These are phyloP conservation scores for Spodoptera exigua DNA, from an alignment of 2,888 invertebrate genomes.

Conservation along the genomic window DNA sequence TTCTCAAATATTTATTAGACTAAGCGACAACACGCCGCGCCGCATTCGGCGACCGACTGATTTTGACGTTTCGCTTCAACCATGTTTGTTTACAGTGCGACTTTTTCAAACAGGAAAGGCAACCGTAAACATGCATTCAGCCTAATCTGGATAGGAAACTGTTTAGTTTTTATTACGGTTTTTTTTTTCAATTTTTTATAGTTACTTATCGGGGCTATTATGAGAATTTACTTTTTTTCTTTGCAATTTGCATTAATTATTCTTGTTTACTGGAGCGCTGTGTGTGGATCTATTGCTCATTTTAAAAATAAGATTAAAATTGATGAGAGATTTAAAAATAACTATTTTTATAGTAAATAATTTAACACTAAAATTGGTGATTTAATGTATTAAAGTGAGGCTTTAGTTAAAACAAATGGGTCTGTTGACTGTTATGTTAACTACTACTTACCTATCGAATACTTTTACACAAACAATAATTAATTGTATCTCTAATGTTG, in stretches of 20 bases:
- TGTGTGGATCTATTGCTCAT: not conserved
- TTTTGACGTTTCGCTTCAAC: slow-evolving; percentile 68
- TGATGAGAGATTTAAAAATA: too few species aligned
- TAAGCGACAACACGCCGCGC: slow-evolving; percentile 52
- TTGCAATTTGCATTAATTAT: slow-evolving; percentile 5
- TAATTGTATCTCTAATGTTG: too few species aligned
- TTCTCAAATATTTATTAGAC: slow-evolving; percentile 56
- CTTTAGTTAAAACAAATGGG: too few species aligned
- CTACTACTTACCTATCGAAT: too few species aligned
- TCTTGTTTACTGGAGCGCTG: not conserved
- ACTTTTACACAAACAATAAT: too few species aligned
- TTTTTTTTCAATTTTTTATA: slow-evolving; percentile 20
- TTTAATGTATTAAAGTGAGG: too few species aligned
- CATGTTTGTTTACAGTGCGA: slow-evolving; percentile 75
- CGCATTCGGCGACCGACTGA: slow-evolving; percentile 68
- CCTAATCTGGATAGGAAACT: slow-evolving; percentile 67
- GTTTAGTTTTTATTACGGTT: slow-evolving; percentile 34
- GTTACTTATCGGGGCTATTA: slow-evolving; percentile 11
- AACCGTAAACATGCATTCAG: slow-evolving; percentile 90
- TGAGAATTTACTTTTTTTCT: slow-evolving; percentile 2
- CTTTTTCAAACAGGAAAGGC: slow-evolving; percentile 80
- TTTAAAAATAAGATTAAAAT: not conserved
- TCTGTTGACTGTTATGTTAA: too few species aligned
- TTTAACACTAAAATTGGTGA: too few species aligned
- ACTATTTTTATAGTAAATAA: too few species aligned